These are phyloP conservation scores for Spermophilus dauricus DNA, from an alignment of 2,113 vertebrate species.

Conservation along the genomic window DNA sequence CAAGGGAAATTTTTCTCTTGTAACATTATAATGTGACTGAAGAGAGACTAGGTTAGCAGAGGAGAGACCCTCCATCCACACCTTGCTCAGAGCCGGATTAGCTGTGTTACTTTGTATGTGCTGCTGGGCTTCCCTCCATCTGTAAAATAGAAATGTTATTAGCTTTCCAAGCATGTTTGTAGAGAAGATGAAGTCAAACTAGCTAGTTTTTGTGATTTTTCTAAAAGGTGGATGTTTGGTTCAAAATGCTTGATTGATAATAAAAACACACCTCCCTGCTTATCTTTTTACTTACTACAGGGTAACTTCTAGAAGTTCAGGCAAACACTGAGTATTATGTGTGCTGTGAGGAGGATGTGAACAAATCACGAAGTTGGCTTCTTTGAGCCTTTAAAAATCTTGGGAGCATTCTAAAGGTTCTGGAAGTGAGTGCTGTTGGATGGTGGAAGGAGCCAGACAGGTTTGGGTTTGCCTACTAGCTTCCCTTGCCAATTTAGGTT, in stretches of 20 bases:
- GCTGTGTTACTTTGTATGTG: background rate
- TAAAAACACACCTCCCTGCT: background rate
- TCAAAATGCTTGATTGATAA: conserved; percentile 40
- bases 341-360: background rate
- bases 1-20: conserved; percentile 6
- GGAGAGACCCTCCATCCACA: background rate
- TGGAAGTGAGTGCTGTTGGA: background rate
- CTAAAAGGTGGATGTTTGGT: conserved; percentile 29
- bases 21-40: background rate
- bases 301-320: background rate
- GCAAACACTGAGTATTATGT: background rate
- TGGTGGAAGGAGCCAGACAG: background rate
- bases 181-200: background rate
- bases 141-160: background rate
- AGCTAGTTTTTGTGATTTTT: background rate
- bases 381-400: background rate
- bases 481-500: background rate
- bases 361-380: background rate
- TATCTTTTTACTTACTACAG: conserved; percentile 4
- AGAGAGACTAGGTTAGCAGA: background rate
- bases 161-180: background rate
- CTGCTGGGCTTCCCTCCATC: background rate
- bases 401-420: background rate
- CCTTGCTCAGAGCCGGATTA: background rate
- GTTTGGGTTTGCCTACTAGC: background rate